Evolutionary conservation across 1,140 invertebrate species (phyloP).

Genomic region (Drosophila equinoxialis): DNA sequence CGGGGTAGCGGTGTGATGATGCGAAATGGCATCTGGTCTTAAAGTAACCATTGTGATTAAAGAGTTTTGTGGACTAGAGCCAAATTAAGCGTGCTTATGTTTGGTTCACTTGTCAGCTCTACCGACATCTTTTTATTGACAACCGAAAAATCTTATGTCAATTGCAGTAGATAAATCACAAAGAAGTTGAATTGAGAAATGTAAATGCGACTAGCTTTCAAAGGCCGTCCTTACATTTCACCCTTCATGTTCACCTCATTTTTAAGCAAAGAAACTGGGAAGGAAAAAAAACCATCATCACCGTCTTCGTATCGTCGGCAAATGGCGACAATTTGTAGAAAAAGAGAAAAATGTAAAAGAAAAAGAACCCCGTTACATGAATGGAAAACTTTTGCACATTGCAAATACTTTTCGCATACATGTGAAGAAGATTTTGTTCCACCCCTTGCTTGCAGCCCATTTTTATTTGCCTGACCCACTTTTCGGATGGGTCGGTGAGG

Average conservation of each 20-base stretch:
- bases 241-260: slow-evolving; percentile 10
- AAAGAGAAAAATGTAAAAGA: slow-evolving; percentile 24
- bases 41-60: slow-evolving; percentile 48
- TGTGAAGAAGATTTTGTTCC: background rate
- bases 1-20: too few relatives aligned
- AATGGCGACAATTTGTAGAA: slow-evolving; percentile 78
- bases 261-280: too few relatives aligned
- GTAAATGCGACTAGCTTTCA: slow-evolving; percentile 57
- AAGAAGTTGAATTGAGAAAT: slow-evolving; percentile 55
- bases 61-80: slow-evolving; percentile 29
- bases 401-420: slow-evolving; percentile 57
- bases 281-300: slow-evolving; percentile 13
- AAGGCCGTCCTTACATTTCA: slow-evolving; percentile 16
- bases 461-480: slow-evolving; percentile 72
- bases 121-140: slow-evolving; percentile 47
- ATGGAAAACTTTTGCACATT: slow-evolving; percentile 51
- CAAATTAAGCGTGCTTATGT: background rate
- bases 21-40: slow-evolving; percentile 8
- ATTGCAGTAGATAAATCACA: slow-evolving; percentile 71
- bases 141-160: slow-evolving; percentile 68
- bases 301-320: slow-evolving; percentile 40
- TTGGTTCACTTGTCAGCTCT: too few relatives aligned
- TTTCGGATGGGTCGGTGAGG: slow-evolving; percentile 28
- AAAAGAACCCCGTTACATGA: slow-evolving; percentile 23
- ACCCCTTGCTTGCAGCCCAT: background rate